Percentiles rank a stretch among this genome's conserved stretches.
These are phyloP conservation scores for Egretta garzetta DNA, from an alignment of 2,113 vertebrate genomes.

Conservation along the genomic window DNA sequence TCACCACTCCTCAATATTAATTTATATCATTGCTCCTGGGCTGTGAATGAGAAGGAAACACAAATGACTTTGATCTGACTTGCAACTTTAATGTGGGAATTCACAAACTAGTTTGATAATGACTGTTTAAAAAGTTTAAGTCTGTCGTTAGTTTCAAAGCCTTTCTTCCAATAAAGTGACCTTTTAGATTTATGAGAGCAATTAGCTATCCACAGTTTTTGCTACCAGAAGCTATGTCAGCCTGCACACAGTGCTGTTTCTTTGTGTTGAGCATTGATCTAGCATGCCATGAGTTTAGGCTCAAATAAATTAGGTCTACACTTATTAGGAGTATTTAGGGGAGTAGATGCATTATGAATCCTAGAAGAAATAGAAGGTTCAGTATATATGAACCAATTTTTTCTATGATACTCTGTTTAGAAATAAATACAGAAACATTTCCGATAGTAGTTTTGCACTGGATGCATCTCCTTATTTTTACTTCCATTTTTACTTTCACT, in stretches of 20 bases:
- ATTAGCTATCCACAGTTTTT: no score
- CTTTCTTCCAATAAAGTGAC: background rate
- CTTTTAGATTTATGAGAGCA: no score
- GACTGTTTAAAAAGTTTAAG: background rate
- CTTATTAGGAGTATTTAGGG: background rate
- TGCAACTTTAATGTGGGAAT: background rate
- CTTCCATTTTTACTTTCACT: background rate
- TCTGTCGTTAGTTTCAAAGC: background rate
- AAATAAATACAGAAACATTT: background rate
- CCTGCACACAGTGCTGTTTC: background rate
- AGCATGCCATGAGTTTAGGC: background rate
- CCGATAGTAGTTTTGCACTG: background rate
- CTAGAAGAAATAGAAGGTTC: background rate
- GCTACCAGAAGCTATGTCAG: background rate
- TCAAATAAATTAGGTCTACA: background rate
- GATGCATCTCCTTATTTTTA: background rate
- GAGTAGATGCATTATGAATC: background rate
- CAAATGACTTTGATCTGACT: background rate
- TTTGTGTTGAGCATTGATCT: background rate
- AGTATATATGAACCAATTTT: background rate
- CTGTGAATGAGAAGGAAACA: background rate
- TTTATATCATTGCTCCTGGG: background rate
- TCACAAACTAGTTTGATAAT: constrained; percentile 5
- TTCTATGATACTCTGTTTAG: background rate
- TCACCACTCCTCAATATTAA: background rate